Base-by-base conservation (phyloP, 2,888 invertebrate species). In the Neoitamus cyanurus region DNA sequence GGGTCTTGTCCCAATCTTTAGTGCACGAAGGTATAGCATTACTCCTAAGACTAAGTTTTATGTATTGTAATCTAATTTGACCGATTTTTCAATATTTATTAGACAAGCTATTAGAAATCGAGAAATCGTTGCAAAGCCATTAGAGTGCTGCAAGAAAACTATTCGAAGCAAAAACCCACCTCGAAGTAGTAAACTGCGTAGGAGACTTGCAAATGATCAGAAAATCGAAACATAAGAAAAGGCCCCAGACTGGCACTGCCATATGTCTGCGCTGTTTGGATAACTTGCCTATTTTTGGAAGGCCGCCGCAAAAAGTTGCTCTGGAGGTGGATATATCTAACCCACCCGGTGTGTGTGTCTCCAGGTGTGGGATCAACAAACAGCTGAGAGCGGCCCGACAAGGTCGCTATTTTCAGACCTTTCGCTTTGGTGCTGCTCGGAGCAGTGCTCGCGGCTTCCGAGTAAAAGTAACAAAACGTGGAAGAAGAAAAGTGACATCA, bases 201-300 rank as follows among this genome's bases (percentile, higher is more conserved):
- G 77, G 77, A 46, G 46, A 46, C 13, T 46, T 77, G 77, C 77
- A 46, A 77, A 77, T 77, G 46, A 46, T 46, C 77, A 77, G 46
- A 77, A 77, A 42, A 77, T 30, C 15, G 31, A 34, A 73, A 36
- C 20, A 15, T 36, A 34, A 42, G 42, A 9, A 58, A 15, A 58
- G 48, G 25, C 25, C 9, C 58, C 58, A 58, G 58, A 58, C 58
- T 77, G 28, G 30, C 46, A 46, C 46, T 11, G 30, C 42, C 75
- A 46, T 46, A 77, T 42, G 77, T 46, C 42, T 77, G 46, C 1
- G 77, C 46, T 13, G 77, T 73, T 73, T 30, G 31, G 31, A 30
- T 34, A 13, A 37, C 46, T 46, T 77, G 77, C n/a, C 77, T 77
- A 73, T 77, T 77, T 77, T 77, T 77, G 77, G 77, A 77, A 77